Base-by-base conservation (phyloP, 2,797 vertebrate genomes). In the Serranus cabrilla region DNA sequence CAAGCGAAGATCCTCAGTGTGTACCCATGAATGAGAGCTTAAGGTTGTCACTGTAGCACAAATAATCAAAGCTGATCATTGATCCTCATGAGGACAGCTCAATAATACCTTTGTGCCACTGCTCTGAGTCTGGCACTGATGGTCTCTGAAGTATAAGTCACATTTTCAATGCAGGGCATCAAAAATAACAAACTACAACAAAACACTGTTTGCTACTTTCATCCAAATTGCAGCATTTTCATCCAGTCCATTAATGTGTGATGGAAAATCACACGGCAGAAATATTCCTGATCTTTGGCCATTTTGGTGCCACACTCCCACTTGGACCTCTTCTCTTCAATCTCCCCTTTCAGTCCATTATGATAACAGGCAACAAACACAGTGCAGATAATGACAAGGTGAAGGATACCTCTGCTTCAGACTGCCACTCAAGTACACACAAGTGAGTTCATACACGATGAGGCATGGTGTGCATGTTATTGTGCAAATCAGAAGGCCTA, bases 321-420 rank as follows among this genome's bases (percentile, higher is more conserved):
- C 39, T 75, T 71, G 54, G 55, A 59, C 49, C 27, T 62, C 13
- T 65, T 77, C 42, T 4, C 46, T 47, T 67, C 51, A 62, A 49
- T 71, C 37, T 80, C 34, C 21, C 20, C 57, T 66, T 46, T 69
- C 16, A 84, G 31, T 71, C 43, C 49, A 73, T 74, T 61, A 70
- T 71, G 60, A 37, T 40, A 73, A 75, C 65, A 51, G 45, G 16
- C 18, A 66, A 51, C 37, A 79, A 46, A 83, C 25, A 50, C 50
- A 62, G 59, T 34, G 18, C 40, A 63, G 21, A 67, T 67, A 74
- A 77, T 71, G 17, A 69, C 21, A 63, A 52, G 11, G 68, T 73
- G 58, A 63, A 42, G 16, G 42, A 71, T 39, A 71, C 10, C 51
- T 47, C 17, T 49, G 25, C 5, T 52, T 79, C 17, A 49, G 4